Conservation (phyloP, 2,797 vertebrate species). For the Apodemus agrarius region DNA sequence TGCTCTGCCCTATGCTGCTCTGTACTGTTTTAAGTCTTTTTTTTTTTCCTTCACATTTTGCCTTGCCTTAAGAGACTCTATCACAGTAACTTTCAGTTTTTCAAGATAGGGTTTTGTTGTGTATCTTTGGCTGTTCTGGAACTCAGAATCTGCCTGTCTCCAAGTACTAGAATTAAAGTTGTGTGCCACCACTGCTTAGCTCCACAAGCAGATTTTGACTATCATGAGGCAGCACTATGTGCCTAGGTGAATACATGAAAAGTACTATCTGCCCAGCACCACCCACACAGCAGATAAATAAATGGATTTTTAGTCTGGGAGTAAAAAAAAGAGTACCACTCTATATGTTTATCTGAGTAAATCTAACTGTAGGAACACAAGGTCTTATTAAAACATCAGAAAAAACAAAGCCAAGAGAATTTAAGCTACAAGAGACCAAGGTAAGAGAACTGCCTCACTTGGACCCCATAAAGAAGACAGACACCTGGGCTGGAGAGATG, state of each 20-base stretch:
- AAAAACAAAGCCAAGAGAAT: neutral
- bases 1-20: neutral
- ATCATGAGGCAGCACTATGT: neutral
- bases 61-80: neutral
- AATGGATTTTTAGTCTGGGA: neutral
- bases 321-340: neutral
- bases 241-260: neutral
- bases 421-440: neutral
- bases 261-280: neutral
- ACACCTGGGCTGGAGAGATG: neutral
- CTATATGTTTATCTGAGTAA: neutral
- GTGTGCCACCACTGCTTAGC: neutral
- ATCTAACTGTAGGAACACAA: neutral
- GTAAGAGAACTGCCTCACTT: neutral
- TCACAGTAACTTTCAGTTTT: neutral
- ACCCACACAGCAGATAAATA: neutral
- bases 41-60: neutral
- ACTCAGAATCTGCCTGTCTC: neutral
- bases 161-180: neutral
- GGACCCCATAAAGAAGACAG: neutral
- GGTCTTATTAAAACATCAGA: neutral
- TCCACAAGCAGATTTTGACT: neutral
- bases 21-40: neutral
- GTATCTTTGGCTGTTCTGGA: neutral
- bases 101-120: neutral